Evolutionary conservation across 2,113 vertebrate species (phyloP).

Genomic region (Nibea albiflora): DNA sequence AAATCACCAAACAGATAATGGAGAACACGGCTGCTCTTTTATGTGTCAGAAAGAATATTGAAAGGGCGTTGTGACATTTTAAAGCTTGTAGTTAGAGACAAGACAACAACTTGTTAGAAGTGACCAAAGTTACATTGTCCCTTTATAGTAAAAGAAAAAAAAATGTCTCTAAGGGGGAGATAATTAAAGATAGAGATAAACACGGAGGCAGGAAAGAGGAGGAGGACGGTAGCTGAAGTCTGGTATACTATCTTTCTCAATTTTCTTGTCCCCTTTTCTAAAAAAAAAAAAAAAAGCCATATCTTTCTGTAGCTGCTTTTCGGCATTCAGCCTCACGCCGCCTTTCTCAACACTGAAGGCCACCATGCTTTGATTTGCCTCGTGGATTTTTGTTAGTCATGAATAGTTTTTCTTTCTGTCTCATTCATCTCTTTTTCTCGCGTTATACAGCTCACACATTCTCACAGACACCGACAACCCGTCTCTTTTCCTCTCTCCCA

Average conservation of each 20-base stretch:
- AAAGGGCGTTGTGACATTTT: constrained; percentile 58
- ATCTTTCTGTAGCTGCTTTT: constrained; percentile 21
- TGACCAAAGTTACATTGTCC: constrained; percentile 52
- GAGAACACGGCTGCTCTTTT: constrained; percentile 57
- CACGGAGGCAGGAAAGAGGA: not conserved
- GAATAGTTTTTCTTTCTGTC: constrained; percentile 6
- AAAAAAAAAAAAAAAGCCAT: constrained; percentile 10
- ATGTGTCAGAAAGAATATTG: constrained; percentile 57
- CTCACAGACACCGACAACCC: constrained; percentile 26
- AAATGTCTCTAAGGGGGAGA: constrained; percentile 28
- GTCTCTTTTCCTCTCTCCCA: constrained; percentile 24
- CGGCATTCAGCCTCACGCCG: constrained; percentile 1
- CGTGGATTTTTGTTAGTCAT: constrained; percentile 7
- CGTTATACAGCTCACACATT: constrained; percentile 17
- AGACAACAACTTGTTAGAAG: constrained; percentile 62
- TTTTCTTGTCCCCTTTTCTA: not conserved
- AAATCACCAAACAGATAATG: constrained; percentile 58
- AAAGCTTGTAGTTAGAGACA: constrained; percentile 43
- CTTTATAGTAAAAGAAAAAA: constrained; percentile 10
- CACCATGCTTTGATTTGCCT: constrained; percentile 7
- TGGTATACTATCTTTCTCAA: not conserved
- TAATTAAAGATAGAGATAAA: constrained; percentile 36
- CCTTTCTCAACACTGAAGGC: constrained; percentile 14
- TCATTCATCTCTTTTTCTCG: constrained; percentile 1
- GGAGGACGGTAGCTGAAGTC: constrained; percentile 1